Conservation (phyloP, 1,140 invertebrate genomes). For the Daktulosphaira vitifoliae region DNA sequence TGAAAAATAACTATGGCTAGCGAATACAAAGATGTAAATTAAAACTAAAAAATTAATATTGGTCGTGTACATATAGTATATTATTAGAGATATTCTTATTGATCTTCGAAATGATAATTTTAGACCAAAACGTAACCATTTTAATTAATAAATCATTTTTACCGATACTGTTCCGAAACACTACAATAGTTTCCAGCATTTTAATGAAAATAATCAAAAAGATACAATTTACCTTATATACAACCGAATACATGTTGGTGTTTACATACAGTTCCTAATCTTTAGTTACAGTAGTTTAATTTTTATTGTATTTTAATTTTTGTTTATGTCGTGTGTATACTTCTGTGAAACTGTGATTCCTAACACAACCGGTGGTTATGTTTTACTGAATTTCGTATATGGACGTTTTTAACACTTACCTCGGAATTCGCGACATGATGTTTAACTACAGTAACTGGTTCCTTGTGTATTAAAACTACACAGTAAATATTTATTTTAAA, state of each 20-base stretch:
- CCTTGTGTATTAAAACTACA: constrained; percentile 20
- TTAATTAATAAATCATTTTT: background rate
- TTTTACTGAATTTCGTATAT: constrained; percentile 19
- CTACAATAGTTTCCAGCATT: background rate
- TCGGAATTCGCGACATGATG: background rate
- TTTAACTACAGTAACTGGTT: constrained; percentile 10
- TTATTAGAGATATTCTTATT: no score
- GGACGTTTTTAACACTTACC: background rate
- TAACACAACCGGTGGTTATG: constrained; percentile 7
- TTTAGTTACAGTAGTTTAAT: constrained; percentile 26
- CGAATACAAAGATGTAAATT: constrained; percentile 27
- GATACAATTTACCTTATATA: constrained; percentile 14
- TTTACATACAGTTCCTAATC: constrained; percentile 32
- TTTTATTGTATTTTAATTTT: background rate
- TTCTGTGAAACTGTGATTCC: constrained; percentile 23
- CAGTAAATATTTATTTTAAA: constrained; percentile 10
- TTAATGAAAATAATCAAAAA: constrained; percentile 26
- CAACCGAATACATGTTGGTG: constrained; percentile 29
- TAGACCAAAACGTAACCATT: constrained; percentile 27
- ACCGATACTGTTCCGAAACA: constrained; percentile 9
- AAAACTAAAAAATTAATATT: background rate
- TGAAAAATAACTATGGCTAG: constrained; percentile 10
- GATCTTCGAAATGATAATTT: background rate
- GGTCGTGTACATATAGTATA: constrained; percentile 22
- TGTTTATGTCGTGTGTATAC: constrained; percentile 21